Percentiles rank a stretch among this genome's conserved stretches.
Conservation (phyloP, 1,140 invertebrate species). For the Portunus trituberculatus region DNA sequence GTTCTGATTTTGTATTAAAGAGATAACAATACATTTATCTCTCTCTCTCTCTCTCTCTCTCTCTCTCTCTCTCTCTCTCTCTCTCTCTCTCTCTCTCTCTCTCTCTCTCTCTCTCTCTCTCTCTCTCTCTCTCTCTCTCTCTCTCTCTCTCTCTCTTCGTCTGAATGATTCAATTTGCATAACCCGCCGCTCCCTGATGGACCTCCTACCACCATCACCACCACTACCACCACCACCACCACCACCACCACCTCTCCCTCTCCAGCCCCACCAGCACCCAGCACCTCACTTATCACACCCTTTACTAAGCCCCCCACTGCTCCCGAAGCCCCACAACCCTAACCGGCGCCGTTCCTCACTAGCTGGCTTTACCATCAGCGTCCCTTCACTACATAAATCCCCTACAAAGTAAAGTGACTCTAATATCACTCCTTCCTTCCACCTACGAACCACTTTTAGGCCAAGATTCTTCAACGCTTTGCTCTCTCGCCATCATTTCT, state of each 20-base stretch:
- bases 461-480: no score
- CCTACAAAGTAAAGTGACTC: not conserved
- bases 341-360: not conserved
- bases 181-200: not conserved
- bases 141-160: not conserved
- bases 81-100: no score
- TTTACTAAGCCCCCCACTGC: not conserved
- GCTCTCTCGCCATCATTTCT: no score
- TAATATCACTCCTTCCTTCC: not conserved
- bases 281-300: not conserved
- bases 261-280: not conserved
- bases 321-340: not conserved
- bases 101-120: no score
- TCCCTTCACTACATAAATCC: not conserved
- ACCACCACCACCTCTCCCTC: not conserved
- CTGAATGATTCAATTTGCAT: constrained; percentile 3
- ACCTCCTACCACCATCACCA: not conserved
- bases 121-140: not conserved
- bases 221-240: not conserved
- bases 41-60: no score
- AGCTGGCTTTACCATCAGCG: not conserved
- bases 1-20: no score
- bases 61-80: no score
- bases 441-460: not conserved
- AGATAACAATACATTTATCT: no score